Evolutionary conservation across 2,888 invertebrate species (phyloP).

Genomic region (Calameuta idolon): DNA sequence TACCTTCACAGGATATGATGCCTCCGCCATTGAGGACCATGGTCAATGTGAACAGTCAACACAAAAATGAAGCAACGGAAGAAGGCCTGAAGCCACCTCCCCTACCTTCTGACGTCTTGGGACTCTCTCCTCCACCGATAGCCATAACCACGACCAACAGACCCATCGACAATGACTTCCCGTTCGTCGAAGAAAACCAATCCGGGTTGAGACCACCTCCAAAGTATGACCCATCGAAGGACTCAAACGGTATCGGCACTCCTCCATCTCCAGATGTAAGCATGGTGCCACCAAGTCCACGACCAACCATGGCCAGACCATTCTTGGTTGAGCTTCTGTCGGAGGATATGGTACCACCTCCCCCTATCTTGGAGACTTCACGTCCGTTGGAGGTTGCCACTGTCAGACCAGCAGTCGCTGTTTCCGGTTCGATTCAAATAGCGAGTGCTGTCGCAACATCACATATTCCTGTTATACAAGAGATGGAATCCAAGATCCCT

Average conservation of each 20-base stretch:
- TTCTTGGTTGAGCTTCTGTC: slow-evolving; percentile 61
- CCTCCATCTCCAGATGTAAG: slow-evolving; percentile 44
- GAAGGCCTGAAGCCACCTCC: slow-evolving; percentile 55
- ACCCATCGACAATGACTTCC: slow-evolving; percentile 45
- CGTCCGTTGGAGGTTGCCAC: slow-evolving; percentile 53
- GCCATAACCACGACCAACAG: slow-evolving; percentile 52
- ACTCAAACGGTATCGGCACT: slow-evolving; percentile 38
- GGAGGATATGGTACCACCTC: slow-evolving; percentile 63
- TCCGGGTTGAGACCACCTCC: slow-evolving; percentile 52
- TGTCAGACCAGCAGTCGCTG: slow-evolving; percentile 54
- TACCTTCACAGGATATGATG: slow-evolving; percentile 57
- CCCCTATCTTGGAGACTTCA: slow-evolving; percentile 46
- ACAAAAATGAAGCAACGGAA: slow-evolving; percentile 40
- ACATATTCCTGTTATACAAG: slow-evolving; percentile 61
- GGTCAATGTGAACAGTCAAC: slow-evolving; percentile 30
- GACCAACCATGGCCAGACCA: slow-evolving; percentile 53
- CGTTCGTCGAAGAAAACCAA: slow-evolving; percentile 37
- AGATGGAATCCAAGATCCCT: slow-evolving; percentile 62
- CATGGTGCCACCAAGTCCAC: slow-evolving; percentile 55
- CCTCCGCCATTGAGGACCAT: slow-evolving; percentile 50
- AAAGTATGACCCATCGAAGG: slow-evolving; percentile 58
- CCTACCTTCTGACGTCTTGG: slow-evolving; percentile 51
- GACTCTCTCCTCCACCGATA: slow-evolving; percentile 61
- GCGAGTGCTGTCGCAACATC: slow-evolving; percentile 61
- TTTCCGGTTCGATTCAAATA: slow-evolving; percentile 63